Base-by-base conservation (phyloP, 2,888 invertebrate species). In the Taphrorychus bicolor region DNA sequence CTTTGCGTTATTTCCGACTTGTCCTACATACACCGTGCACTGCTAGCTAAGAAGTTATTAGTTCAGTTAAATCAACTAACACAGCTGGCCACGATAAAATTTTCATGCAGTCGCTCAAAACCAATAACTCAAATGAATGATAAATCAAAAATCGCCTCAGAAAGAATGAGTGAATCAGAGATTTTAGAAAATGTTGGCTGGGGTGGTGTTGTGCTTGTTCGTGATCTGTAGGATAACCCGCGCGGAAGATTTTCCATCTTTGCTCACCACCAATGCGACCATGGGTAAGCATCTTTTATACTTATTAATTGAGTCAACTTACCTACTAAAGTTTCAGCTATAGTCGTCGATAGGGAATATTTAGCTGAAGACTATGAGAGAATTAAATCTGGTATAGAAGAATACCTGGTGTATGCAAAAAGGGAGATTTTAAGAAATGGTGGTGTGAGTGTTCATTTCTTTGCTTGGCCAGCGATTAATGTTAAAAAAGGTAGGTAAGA, bases 201-300 rank as follows among this genome's bases (percentile, higher is more conserved):
- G 62, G 19, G 21, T 73, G 67, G 58, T 71, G 52, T 11, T 75
- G 17, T 24, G 71, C 11, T 69, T 71, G 21, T 66, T 59, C 41
- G 24, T 59, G 14, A 58, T 66, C 49, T 70, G 48, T 56, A 57
- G 21, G 24, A 41, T 41, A 45, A 66, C 49, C 2, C 67, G 64
- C 23, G 74, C 60, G 64, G 87, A 91, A 79, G 89, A 88, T 73
- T 90, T 89, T 81, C 91, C 92, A 2, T 91, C 91, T 0, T 82
- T 91, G 71, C 85, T 91, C 1, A 89, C 88, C 7, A 86, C 89
- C 11, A 93, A 93, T 80, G 91, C 90, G 4, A 89, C 91, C 0
- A 85, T 92, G 78, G 91, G 91, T 91, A 82, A 82, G 82, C 22
- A 7, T n/a, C 19, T 40, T 5, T 41, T 0, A 51, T 11, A 5